Conservation (phyloP, 2,888 invertebrate species). For the Eudemis profundana region DNA sequence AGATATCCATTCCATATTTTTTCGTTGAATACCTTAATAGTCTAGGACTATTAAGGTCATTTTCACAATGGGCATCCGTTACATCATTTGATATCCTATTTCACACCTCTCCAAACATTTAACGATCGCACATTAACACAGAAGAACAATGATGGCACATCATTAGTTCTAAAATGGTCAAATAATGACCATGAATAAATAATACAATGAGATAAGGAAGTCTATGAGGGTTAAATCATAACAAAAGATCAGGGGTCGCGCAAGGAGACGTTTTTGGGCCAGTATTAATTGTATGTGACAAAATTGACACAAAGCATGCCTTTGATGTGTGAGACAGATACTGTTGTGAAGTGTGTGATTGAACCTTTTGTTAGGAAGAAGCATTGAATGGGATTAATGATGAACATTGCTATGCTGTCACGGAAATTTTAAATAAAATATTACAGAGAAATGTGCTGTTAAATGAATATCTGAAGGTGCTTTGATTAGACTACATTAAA, state of each 20-base stretch:
- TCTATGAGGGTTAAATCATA: constrained; percentile 65
- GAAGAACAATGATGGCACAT: constrained; percentile 80
- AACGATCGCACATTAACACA: constrained; percentile 67
- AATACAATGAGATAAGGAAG: constrained; percentile 73
- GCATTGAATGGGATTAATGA: constrained; percentile 48
- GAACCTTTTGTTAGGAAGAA: constrained; percentile 33
- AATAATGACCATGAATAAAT: constrained; percentile 86
- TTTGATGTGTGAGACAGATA: constrained; percentile 59
- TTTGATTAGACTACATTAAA: neutral
- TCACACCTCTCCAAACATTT: constrained; percentile 76
- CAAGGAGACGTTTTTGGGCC: constrained; percentile 69
- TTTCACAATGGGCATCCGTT: constrained; percentile 68
- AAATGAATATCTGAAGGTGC: neutral
- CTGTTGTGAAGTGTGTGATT: constrained; percentile 43
- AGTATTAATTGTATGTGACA: constrained; percentile 79
- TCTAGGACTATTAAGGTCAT: constrained; percentile 51
- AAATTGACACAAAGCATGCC: constrained; percentile 77
- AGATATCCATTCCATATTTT: constrained; percentile 43
- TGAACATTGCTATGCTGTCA: constrained; percentile 47
- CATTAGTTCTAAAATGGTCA: constrained; percentile 83
- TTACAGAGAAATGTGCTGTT: constrained; percentile 20
- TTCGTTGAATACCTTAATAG: constrained; percentile 46
- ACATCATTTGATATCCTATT: constrained; percentile 77
- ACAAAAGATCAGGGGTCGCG: constrained; percentile 66
- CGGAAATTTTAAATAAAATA: constrained; percentile 50